A percentile compares a stretch with the other conserved stretches of the same genome.
These are phyloP conservation scores for Euthynnus affinis DNA, from an alignment of 2,797 vertebrate genomes.

Conservation along the genomic window DNA sequence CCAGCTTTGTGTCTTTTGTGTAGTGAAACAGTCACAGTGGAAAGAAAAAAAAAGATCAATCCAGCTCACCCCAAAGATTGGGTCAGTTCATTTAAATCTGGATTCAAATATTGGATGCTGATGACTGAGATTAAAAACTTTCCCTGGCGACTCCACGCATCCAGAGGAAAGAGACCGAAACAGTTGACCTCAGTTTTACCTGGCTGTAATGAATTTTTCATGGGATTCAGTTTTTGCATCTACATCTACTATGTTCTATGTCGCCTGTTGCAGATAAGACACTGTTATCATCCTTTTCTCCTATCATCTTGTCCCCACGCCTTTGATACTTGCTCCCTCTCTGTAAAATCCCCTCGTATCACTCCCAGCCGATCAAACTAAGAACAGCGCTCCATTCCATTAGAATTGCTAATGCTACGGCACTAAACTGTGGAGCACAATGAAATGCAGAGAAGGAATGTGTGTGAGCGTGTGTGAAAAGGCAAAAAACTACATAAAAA, in stretches of 20 bases:
- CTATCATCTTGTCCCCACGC: constrained; percentile 52
- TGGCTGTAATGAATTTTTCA: constrained; percentile 54
- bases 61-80: not conserved
- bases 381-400: constrained; percentile 65
- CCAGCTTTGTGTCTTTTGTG: constrained; percentile 22
- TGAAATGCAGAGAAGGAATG: constrained; percentile 33
- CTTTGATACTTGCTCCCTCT: constrained; percentile 65
- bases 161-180: constrained; percentile 8
- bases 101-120: constrained; percentile 13
- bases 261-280: constrained; percentile 64
- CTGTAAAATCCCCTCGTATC: constrained; percentile 63
- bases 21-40: not conserved
- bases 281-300: constrained; percentile 51
- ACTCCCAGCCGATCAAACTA: constrained; percentile 64
- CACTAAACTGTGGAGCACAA: constrained; percentile 62
- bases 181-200: constrained; percentile 46
- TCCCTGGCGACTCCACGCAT: not conserved
- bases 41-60: constrained; percentile 6
- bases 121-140: constrained; percentile 13
- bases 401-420: constrained; percentile 78
- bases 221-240: constrained; percentile 33
- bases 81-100: constrained; percentile 7
- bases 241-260: constrained; percentile 27
- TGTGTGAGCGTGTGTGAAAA: constrained; percentile 11
- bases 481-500: constrained; percentile 43